Evolutionary conservation across 1,140 invertebrate species (phyloP), one percentile per base, ranked within the genome.

Genomic region (Drosophila murphyi): DNA sequence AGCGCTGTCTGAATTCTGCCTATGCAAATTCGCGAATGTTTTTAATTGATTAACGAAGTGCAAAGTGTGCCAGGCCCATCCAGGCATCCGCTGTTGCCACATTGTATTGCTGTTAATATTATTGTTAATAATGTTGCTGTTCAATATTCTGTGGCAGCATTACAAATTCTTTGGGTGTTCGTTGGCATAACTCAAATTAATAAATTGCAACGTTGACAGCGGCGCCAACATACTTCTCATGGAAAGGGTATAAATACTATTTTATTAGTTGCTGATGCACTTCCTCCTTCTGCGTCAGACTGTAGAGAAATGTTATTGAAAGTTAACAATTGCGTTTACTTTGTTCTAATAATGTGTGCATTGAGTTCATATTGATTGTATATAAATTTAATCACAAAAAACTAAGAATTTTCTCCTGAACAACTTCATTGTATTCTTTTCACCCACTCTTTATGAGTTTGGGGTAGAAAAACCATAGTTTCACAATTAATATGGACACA

Each of bases 21-120:
- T 89, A 87, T 87, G 85, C 76, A 83, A 87, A 83, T 88, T 71
- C 47, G 8, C n/a, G 61, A 79, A 72, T 73, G 35, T 71, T 76
- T 61, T 89, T 74, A 83, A 80, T 89, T 80, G 80, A 77, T 68
- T 72, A 88, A 83, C 78, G 74, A 82, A 50, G 70, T 59, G 67
- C 61, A 41, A 77, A 86, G 70, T 86, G 78, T 81, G 78, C 65
- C 75, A 51, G 48, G 10, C 7, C 20, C 60, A 28, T 45, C 20
- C n/a, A 8, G 20, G 43, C 54, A 52, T 64, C 63, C 48, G 34
- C 37, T 35, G 5, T 3, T 43, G 10, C 4, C 5, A n/a, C 45
- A 41, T 39, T 29, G 64, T 43, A 50, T 43, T 35, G 54, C 35
- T 57, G 37, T 12, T 32, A 50, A 34, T 71, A 35, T 29, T 35